Percentiles rank a stretch among this genome's conserved stretches.
These are phyloP conservation scores for Tribolium castaneum DNA, from an alignment of 1,140 invertebrate species.

Conservation along the genomic window DNA sequence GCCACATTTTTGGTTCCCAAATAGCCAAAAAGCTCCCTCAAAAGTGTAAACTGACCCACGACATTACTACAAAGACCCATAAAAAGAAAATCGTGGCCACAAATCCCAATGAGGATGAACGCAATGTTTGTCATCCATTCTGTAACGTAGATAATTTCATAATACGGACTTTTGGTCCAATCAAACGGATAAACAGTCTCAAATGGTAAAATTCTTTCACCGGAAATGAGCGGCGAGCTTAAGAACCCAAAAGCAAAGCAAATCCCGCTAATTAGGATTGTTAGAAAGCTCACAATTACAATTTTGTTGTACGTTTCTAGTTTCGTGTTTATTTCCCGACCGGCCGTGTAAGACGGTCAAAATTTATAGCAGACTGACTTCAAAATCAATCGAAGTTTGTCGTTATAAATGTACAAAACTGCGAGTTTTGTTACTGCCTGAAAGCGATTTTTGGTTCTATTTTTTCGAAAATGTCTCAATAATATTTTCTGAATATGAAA, in stretches of 20 bases:
- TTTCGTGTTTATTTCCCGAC: not conserved
- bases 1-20: not conserved
- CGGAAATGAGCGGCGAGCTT: not conserved
- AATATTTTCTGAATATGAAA: not conserved
- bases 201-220: constrained; percentile 8
- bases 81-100: constrained; percentile 35
- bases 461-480: not conserved
- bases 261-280: not conserved
- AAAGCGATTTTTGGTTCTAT: not conserved
- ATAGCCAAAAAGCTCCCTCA: not conserved
- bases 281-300: not conserved
- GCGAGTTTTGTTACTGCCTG: not conserved
- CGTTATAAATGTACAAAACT: not conserved
- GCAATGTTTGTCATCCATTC: constrained; percentile 15
- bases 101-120: not conserved
- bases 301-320: not conserved
- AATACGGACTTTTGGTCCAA: constrained; percentile 10
- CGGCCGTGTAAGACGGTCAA: not conserved
- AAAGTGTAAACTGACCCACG: not conserved
- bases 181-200: constrained; percentile 29
- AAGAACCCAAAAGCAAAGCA: constrained; percentile 1
- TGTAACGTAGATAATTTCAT: constrained; percentile 32
- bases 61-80: constrained; percentile 27
- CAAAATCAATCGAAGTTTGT: not conserved
- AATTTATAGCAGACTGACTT: not conserved